phyloP scores from a whole-genome alignment of 2,113 vertebrate species.

The Pluvialis apricaria region DNA sequence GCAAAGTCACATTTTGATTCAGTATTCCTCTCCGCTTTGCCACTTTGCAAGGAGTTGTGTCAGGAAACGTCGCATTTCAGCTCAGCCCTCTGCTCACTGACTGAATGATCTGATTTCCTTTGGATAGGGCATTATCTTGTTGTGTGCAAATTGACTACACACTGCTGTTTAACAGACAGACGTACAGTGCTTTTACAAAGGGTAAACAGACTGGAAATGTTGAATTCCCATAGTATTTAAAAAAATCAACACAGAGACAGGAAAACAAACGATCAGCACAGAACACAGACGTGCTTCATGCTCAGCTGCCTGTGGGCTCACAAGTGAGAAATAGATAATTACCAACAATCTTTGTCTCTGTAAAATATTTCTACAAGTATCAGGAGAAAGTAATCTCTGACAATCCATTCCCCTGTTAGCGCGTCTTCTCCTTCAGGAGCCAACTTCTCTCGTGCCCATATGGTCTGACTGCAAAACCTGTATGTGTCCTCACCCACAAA shows the following conservation, averaged over 20 bases:
- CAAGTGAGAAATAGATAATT: not conserved
- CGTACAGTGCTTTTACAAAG: not conserved
- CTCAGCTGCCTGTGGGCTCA: not conserved
- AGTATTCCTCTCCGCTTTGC: not conserved
- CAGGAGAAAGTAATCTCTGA: not conserved
- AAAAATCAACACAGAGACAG: not conserved
- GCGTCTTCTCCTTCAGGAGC: not conserved
- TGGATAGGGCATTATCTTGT: not conserved
- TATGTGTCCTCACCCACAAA: not conserved
- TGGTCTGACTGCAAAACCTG: not conserved
- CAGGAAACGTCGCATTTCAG: not conserved
- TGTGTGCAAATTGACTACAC: not conserved
- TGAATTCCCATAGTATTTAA: not conserved
- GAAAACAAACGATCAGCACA: not conserved
- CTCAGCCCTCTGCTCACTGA: not conserved
- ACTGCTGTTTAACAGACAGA: not conserved
- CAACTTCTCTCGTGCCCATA: not conserved
- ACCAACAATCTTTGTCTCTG: not conserved
- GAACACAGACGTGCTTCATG: not conserved
- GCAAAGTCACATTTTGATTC: not conserved
- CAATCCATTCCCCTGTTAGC: not conserved
- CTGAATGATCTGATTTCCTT: not conserved
- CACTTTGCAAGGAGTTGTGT: not conserved
- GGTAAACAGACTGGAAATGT: not conserved
- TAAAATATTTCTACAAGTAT: not conserved